Evolutionary conservation across 2,113 vertebrate genomes (phyloP).

Genomic region (Elephas maximus): DNA sequence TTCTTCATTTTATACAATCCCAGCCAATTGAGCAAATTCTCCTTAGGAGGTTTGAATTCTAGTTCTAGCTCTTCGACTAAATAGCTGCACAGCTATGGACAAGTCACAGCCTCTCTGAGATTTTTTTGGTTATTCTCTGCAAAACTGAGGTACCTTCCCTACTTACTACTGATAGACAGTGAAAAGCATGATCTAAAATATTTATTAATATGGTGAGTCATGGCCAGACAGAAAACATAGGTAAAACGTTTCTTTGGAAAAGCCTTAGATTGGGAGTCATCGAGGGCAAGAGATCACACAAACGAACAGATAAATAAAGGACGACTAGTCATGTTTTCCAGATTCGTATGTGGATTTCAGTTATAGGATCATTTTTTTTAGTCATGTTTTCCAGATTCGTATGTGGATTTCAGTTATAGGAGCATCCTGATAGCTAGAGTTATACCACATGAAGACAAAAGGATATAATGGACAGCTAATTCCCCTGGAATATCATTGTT

Average conservation of each 20-base stretch:
- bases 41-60: background rate
- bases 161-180: background rate
- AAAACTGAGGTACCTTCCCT: background rate
- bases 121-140: background rate
- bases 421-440: background rate
- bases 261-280: background rate
- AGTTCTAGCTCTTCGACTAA: background rate
- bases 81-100: background rate
- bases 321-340: background rate
- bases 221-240: background rate
- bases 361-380: background rate
- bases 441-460: background rate
- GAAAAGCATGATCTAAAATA: slow-evolving; percentile 5
- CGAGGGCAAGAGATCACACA: background rate
- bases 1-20: background rate
- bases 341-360: background rate
- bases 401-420: background rate
- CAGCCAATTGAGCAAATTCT: background rate
- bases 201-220: background rate
- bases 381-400: background rate
- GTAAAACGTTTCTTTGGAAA: background rate
- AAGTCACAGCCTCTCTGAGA: background rate
- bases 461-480: background rate
- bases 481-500: background rate
- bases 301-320: background rate